Percentiles rank a stretch among this genome's conserved stretches.
Conservation (phyloP, 2,797 vertebrate genomes). For the Eulemur rubriventer region DNA sequence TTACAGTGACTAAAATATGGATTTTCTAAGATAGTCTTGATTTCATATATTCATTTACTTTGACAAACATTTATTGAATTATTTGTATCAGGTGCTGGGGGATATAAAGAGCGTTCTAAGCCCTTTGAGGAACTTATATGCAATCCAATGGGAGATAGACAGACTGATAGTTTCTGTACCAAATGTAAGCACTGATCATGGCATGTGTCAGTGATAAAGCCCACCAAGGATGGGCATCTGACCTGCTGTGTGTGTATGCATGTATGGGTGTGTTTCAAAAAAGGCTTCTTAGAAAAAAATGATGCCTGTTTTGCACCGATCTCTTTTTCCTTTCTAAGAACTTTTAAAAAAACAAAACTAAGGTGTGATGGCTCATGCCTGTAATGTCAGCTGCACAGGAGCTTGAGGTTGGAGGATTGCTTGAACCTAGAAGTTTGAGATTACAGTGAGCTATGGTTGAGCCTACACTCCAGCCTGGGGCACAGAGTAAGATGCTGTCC, state of each 20-base stretch:
- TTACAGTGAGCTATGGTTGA: too few species aligned
- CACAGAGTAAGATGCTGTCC: too few species aligned
- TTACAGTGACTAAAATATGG: neutral
- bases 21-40: slow-evolving; percentile 8
- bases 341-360: too few species aligned
- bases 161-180: neutral
- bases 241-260: neutral
- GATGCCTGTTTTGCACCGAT: neutral
- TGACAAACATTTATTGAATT: neutral
- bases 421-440: too few species aligned
- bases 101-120: neutral
- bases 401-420: too few species aligned
- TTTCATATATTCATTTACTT: neutral
- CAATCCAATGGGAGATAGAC: neutral
- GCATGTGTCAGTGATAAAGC: neutral
- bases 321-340: neutral
- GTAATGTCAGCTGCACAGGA: too few species aligned
- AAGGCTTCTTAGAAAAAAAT: neutral
- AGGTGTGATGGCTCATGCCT: too few species aligned
- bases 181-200: neutral
- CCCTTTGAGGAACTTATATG: neutral
- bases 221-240: neutral
- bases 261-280: neutral
- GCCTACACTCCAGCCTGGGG: too few species aligned
- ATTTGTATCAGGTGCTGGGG: neutral